Percentiles rank a stretch among this genome's conserved stretches.
Evolutionary conservation across 1,140 invertebrate genomes (phyloP).

Genomic region (Drosophila bifasciata): DNA sequence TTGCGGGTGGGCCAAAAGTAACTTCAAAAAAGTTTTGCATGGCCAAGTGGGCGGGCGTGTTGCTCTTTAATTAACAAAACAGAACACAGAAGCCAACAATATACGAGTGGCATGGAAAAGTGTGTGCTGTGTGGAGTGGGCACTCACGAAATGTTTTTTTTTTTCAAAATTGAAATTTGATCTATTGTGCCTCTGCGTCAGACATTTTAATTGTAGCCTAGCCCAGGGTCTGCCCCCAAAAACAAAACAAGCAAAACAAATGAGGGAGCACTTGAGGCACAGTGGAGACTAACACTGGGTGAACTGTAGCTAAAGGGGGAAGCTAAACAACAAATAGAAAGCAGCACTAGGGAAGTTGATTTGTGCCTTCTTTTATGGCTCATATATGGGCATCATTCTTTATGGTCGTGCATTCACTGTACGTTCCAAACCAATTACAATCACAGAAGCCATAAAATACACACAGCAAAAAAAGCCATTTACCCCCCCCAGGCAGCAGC

Average conservation of each 20-base stretch:
- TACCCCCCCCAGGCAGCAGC: no score
- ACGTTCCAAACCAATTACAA: no score
- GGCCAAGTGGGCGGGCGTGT: slow-evolving; percentile 20
- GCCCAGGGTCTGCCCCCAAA: background rate
- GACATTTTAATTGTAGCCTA: slow-evolving; percentile 26
- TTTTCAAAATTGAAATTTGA: slow-evolving; percentile 36
- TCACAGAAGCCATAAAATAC: no score
- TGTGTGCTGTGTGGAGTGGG: background rate
- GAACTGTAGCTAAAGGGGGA: no score
- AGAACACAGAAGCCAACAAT: background rate
- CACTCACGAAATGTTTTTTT: slow-evolving; percentile 2
- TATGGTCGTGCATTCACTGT: no score
- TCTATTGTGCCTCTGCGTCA: slow-evolving; percentile 20
- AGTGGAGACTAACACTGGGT: background rate
- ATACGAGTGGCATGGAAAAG: background rate
- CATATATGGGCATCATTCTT: no score
- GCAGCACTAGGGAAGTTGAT: no score
- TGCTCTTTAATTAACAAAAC: slow-evolving; percentile 57
- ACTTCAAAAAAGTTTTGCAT: slow-evolving; percentile 57
- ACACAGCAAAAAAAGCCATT: no score
- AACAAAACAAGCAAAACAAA: slow-evolving; percentile 1
- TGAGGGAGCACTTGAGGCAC: background rate
- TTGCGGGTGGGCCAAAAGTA: slow-evolving; percentile 29
- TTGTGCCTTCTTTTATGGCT: no score
- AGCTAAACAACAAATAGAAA: no score